Base-by-base conservation (phyloP, 1,140 invertebrate species). In the Heliconius hewitsoni region DNA sequence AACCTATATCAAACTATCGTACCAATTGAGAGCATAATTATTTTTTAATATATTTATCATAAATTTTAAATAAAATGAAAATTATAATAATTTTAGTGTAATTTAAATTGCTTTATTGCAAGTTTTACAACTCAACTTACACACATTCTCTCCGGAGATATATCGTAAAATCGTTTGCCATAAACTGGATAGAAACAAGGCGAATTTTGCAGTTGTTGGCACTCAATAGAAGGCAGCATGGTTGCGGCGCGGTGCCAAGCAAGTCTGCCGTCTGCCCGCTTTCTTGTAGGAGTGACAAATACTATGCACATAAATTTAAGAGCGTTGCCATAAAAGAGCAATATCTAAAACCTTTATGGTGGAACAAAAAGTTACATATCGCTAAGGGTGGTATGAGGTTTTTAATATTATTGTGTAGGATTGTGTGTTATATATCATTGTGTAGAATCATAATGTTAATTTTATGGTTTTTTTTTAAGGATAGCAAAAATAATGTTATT, bases 211-310 rank as follows among this genome's bases (percentile, higher is more conserved):
- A 75, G 76, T 77, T 81, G 80, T 81, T 81, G 80, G 80, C 80
- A 81, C 76, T 72, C 72, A 78, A 81, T 80, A 75, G 66, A 71
- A 74, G 60, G 73, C 76, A 78, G 80, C 80, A 81, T 81, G 80
- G 80, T 52, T 8, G 80, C 72, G 80, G 80, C 80, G 72, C 76
- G 2, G 60, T 81, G 80, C 80, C 80, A 81, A 81, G 76, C 80
- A 81, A 78, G 73, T 75, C n/a, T 23, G 70, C 76, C 76, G 70
- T 71, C 76, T 72, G 46, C 80, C 76, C 71, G 79, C 80, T 73
- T 81, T 74, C 76, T 81, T 81, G 80, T 81, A 81, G 71, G 79
- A 80, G 74, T 80, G 79, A 80, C 79, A 80, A 80, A 80, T 76
- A 60, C 74, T 71, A 9, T 66, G 37, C 52, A 73, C 39, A 79